Percentiles rank a stretch among this genome's conserved stretches.
phyloP scores from a whole-genome alignment of 2,888 invertebrate genomes.

The Rosalia funebris region DNA sequence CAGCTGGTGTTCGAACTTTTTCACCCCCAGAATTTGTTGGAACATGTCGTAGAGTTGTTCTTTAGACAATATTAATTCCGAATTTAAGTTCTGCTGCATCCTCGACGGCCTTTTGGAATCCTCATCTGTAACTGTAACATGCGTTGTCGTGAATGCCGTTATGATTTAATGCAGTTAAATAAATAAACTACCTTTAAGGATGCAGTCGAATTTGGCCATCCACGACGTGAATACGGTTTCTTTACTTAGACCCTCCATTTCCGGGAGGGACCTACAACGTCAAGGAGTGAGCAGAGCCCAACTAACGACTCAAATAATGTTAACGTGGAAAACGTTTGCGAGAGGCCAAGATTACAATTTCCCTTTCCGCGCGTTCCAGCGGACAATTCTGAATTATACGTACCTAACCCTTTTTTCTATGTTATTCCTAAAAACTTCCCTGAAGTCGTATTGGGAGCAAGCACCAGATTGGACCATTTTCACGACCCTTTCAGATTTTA shows the following conservation, averaged over 20 bases:
- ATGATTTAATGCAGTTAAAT: too few relatives aligned
- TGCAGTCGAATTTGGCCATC: slow-evolving; percentile 99
- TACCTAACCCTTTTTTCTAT: slow-evolving; percentile 97
- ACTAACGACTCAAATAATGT: too few relatives aligned
- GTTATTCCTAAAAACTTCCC: slow-evolving; percentile 97
- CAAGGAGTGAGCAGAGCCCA: too few relatives aligned
- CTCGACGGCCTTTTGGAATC: slow-evolving; percentile 87
- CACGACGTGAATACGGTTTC: slow-evolving; percentile 98
- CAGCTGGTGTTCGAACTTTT: slow-evolving; percentile 99
- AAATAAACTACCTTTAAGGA: slow-evolving; percentile 90
- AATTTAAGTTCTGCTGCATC: slow-evolving; percentile 90
- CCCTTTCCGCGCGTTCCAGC: not conserved
- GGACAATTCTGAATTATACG: slow-evolving; percentile 29
- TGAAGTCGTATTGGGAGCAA: slow-evolving; percentile 97
- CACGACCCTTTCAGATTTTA: slow-evolving; percentile 94
- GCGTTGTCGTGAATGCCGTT: too few relatives aligned
- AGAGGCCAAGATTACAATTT: not conserved
- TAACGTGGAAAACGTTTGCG: not conserved
- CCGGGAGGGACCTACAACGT: slow-evolving; percentile 86
- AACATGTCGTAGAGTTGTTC: slow-evolving; percentile 99
- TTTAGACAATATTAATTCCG: slow-evolving; percentile 95
- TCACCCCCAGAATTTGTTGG: slow-evolving; percentile 97
- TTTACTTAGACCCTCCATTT: slow-evolving; percentile 99
- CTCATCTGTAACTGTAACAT: slow-evolving; percentile 74
- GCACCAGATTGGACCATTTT: slow-evolving; percentile 98